Base-by-base conservation (phyloP, 2,113 vertebrate species). In the Rana temporaria region DNA sequence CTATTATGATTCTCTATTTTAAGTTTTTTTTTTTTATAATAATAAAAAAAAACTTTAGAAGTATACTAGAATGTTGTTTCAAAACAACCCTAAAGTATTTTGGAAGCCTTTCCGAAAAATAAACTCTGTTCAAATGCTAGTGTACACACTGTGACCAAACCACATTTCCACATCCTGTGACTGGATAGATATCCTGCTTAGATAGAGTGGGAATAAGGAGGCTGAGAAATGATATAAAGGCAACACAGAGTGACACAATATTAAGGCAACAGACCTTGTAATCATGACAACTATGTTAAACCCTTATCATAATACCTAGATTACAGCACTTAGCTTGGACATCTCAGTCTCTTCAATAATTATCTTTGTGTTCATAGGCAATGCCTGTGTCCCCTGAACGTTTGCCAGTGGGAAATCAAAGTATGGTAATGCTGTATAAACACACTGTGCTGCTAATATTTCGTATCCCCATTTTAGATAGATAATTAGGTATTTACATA, bases 151-250 rank as follows among this genome's bases (percentile, higher is more conserved):
- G 80, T 83, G 64, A 83, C 81, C 80, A 82, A 75, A 75, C 62
- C 80, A 75, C 80, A 82, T 82, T 68, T 68, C 80, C 64, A 83
- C 71, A 83, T 83, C 72, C 71, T 83, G 81, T 68, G 70, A 76
- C 26, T 74, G 64, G 52, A 52, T 63, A 60, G 20, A 74, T 66
- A 64, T 52, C 52, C 48, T 38, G 34, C 24, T 52, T n/a, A 38
- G 80, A 69, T 57, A 42, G 59, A 53, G 62, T 42, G 63, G 17
- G 60, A 22, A 76, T 66, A 57, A 14, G 62, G 72, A 67, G 72
- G 71, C 24, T 60, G 53, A 57, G 14, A 60, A 38, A 67, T 30
- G 30, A 76, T 59, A 32, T 75, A 63, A 48, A 82, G 75, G 81
- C 26, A 56, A 18, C 76, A 66, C 11, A 55, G 26, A 48, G 19